phyloP scores from a whole-genome alignment of 2,113 vertebrate species.

The Sarotherodon lohbergeri region DNA sequence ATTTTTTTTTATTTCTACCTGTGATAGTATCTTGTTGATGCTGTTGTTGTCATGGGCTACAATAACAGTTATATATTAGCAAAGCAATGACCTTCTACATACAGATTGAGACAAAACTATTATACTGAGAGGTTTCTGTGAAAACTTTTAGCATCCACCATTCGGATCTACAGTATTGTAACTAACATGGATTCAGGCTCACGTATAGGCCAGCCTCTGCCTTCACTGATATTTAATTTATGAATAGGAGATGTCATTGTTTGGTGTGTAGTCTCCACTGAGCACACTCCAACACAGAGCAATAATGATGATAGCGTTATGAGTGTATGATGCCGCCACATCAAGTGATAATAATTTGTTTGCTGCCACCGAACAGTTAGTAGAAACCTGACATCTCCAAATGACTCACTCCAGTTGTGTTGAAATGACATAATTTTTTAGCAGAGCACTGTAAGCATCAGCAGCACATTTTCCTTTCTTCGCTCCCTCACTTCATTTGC shows the following conservation, averaged over 20 bases:
- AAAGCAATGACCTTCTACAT: background rate
- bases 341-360: background rate
- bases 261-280: background rate
- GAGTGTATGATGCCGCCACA: background rate
- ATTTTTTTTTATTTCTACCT: background rate
- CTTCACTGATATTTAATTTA: background rate
- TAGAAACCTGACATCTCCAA: background rate
- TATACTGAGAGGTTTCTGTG: background rate
- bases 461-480: constrained; percentile 28
- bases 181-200: background rate
- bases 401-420: background rate
- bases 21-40: background rate
- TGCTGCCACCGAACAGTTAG: background rate
- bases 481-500: constrained; percentile 48
- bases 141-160: background rate
- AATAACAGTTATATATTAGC: background rate
- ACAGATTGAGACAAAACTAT: background rate
- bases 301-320: background rate
- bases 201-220: background rate
- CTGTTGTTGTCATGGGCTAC: background rate
- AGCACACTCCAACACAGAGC: background rate
- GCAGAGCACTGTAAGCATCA: constrained; percentile 22
- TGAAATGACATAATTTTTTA: constrained; percentile 19
- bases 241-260: background rate
- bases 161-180: background rate